phyloP scores from a whole-genome alignment of 2,113 vertebrate genomes.

The Melanostigma gelatinosum region DNA sequence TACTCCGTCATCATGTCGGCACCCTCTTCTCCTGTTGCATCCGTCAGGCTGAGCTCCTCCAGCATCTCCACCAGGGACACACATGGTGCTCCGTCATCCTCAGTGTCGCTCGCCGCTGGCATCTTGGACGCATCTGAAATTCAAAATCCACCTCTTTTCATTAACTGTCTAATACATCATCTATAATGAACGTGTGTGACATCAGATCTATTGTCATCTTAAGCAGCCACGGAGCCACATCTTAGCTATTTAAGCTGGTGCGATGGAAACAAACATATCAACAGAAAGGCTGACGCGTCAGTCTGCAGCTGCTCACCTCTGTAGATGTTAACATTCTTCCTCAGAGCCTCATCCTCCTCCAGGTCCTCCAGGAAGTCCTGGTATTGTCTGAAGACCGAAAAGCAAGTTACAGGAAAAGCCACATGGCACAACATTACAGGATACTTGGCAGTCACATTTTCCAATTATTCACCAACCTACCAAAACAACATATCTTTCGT shows the following conservation, averaged over 20 bases:
- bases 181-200: background rate
- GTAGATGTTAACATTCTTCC: conserved; percentile 97
- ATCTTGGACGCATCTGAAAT: conserved; percentile 83
- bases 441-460: background rate
- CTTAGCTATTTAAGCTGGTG: background rate
- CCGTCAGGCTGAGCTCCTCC: conserved; percentile 92
- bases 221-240: background rate
- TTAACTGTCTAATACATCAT: conserved; percentile 2
- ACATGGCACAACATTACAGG: background rate
- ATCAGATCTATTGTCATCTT: background rate
- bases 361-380: conserved; percentile 98
- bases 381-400: conserved; percentile 87
- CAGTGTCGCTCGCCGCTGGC: conserved; percentile 94
- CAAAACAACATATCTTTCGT: background rate
- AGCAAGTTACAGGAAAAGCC: conserved; percentile 2
- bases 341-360: conserved; percentile 95
- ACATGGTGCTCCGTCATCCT: conserved; percentile 92
- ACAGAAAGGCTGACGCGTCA: background rate
- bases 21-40: conserved; percentile 93
- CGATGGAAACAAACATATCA: background rate
- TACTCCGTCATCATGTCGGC: conserved; percentile 90
- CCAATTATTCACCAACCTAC: conserved; percentile 5
- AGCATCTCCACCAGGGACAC: conserved; percentile 96
- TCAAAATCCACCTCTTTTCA: conserved; percentile 17
- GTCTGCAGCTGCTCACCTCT: conserved; percentile 82